phyloP scores from a whole-genome alignment of 2,797 vertebrate species.

The Calcarius lapponicus region DNA sequence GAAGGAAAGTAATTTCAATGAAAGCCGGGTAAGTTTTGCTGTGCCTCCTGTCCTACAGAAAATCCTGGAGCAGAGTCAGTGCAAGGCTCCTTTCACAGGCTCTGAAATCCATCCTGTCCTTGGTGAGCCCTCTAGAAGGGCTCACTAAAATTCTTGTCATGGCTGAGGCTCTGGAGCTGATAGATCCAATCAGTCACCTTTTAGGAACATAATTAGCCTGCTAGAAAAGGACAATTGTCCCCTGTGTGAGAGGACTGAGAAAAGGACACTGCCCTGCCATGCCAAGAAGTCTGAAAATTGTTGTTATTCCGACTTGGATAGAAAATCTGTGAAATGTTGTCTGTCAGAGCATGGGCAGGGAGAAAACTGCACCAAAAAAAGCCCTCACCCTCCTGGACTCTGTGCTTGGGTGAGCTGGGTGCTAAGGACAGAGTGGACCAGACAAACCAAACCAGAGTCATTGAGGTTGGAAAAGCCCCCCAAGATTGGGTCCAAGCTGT shows the following conservation, averaged over 20 bases:
- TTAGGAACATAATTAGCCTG: neutral
- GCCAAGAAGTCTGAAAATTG: neutral
- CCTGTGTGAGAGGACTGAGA: neutral
- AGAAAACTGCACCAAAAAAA: neutral
- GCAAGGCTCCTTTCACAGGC: neutral
- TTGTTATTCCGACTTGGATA: neutral
- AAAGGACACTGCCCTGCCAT: neutral
- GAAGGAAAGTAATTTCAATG: conserved; percentile 90
- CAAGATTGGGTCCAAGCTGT: neutral
- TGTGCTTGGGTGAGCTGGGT: neutral
- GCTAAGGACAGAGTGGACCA: neutral
- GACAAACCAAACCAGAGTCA: neutral
- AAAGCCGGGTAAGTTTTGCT: conserved; percentile 87
- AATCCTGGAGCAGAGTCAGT: neutral
- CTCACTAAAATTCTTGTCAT: neutral
- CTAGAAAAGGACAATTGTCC: neutral
- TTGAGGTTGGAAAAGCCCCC: neutral
- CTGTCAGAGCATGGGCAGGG: neutral
- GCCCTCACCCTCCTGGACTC: neutral
- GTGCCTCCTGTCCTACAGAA: neutral
- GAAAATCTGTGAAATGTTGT: neutral
- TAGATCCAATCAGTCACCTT: neutral
- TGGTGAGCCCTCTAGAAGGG: neutral
- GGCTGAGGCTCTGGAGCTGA: neutral
- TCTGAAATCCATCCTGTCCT: neutral